A percentile compares a stretch with the other conserved stretches of the same genome.
phyloP scores from a whole-genome alignment of 1,140 invertebrate genomes.

The Orius insidiosus region DNA sequence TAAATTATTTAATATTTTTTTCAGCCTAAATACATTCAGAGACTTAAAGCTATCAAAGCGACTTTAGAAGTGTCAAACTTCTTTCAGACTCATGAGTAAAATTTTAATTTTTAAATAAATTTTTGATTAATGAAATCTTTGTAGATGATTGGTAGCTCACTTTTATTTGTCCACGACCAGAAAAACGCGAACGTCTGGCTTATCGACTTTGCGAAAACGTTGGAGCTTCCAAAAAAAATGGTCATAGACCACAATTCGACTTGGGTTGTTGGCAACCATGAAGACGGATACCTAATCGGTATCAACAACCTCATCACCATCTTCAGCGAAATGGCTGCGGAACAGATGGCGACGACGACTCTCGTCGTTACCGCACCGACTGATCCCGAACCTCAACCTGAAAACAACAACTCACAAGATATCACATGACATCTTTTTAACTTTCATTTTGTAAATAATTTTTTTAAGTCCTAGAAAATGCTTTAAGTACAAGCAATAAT shows the following conservation, averaged over 20 bases:
- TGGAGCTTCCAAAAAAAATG: constrained; percentile 46
- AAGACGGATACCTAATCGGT: constrained; percentile 92
- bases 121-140: no score
- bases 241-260: constrained; percentile 60
- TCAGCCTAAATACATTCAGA: constrained; percentile 64
- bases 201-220: constrained; percentile 96
- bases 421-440: no score
- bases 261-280: constrained; percentile 95
- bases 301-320: constrained; percentile 86
- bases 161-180: constrained; percentile 89
- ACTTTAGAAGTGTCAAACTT: constrained; percentile 71
- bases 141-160: constrained; percentile 84
- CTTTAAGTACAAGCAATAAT: no score
- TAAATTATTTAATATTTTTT: no score
- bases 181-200: constrained; percentile 82
- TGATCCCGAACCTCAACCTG: background rate
- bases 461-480: no score
- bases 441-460: no score
- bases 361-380: constrained; percentile 19
- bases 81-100: constrained; percentile 72
- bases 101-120: constrained; percentile 7
- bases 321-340: constrained; percentile 39
- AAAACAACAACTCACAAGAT: no score
- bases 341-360: constrained; percentile 23
- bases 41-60: constrained; percentile 64